Base-by-base conservation (phyloP, 2,797 vertebrate genomes). In the Siniperca scherzeri region DNA sequence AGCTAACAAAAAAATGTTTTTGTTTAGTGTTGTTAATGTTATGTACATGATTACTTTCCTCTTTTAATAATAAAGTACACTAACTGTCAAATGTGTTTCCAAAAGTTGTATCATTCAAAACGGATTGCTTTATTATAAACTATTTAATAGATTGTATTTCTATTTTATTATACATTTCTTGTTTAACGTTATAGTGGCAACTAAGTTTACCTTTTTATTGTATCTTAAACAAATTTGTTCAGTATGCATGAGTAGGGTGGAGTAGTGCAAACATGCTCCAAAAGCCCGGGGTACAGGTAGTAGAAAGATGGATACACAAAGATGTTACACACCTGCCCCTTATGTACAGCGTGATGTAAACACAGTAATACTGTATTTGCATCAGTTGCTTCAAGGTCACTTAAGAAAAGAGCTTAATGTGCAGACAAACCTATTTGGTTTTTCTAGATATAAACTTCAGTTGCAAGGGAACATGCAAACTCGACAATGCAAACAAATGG, bases 71-170 rank as follows among this genome's bases (percentile, higher is more conserved):
- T 95, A 96, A 96, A 96, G 94, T 89, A 91, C 90, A 92, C 86
- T 88, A 89, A 94, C 83, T 95, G 87, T 88, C 88, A 94, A 96
- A 91, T 93, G 81, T 93, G 93, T 95, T 95, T 95, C 93, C 91
- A 90, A 83, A 89, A 84, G 87, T 95, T 96, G 94, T 93, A 89
- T 96, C 89, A 95, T 96, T 96, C 77, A 83, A 90, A 84, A 70
- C 0, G 1, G 19, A 57, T 53, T 83, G 59, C 21, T 70, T 72
- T 79, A 44, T 13, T 19, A 55, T 7, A 62, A 65, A 46, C 9
- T 1, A 22, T 7, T 42, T 7, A 33, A 44, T 56, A 77, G n/a
- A 36, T 16, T 46, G 38, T 22, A 14, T 16, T 55, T 55, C 1
- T 22, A 25, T 17, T 38, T 50, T 3, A 52, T 11, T 22, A 52